Base-by-base conservation (phyloP, 2,113 vertebrate species). In the Rhadina sibilatrix region DNA sequence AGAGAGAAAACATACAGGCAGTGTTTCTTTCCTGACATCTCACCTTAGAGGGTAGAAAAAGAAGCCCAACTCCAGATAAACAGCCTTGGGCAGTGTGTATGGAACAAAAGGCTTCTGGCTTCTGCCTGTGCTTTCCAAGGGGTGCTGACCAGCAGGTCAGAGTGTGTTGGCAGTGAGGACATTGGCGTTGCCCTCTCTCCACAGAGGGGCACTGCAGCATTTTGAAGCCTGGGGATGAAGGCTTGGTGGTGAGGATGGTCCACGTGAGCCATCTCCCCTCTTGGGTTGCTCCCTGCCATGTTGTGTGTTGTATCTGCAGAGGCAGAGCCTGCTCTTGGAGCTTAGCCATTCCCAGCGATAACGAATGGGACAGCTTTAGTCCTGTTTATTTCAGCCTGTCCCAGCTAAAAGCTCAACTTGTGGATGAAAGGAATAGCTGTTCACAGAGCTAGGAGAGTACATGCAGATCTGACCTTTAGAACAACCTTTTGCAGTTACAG, bases 381-480 rank as follows among this genome's bases (percentile, higher is more conserved):
- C 49, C 40, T 79, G 74, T 53, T 90, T 66, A 77, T 53, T 87
- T 83, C 82, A 70, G 53, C 71, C 83, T 69, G 49, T 86, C 77
- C 77, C 46, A 54, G 77, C 69, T 79, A 83, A 89, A 93, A 91
- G 47, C 71, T 91, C 53, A 70, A 71, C 57, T 52, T 57, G 59
- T 24, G 70, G 86, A 70, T 79, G 82, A 93, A 78, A 78, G 90
- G 76, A 79, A 66, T 24, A 64, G 78, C 74, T 94, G 22, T 79
- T 89, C 80, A 50, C 50, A 76, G 69, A 90, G 80, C 66, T 42
- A 25, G 87, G 49, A 87, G 86, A 75, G 90, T 47, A 95, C 71
- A 74, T 35, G 63, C 70, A 85, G 90, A 76, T 37, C 94, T 87
- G 93, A 89, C 87, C 89, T 94, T 89, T 86, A 69, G 54, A 93